Evolutionary conservation across 2,113 vertebrate genomes (phyloP).

Genomic region (Canis aureus): DNA sequence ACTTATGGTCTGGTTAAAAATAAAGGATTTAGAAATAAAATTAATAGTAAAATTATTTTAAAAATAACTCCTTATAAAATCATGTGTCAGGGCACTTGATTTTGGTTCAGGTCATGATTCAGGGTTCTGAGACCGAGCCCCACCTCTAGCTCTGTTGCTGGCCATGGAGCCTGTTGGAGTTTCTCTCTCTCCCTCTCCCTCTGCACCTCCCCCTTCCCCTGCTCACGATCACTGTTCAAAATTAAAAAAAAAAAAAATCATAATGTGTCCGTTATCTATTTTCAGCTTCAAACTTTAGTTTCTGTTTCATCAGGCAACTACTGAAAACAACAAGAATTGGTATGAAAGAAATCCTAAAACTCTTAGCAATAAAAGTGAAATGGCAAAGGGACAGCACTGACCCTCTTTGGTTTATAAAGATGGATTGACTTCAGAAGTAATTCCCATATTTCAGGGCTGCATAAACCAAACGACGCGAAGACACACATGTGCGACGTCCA

Average conservation of each 20-base stretch:
- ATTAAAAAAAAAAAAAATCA: background rate
- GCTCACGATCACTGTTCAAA: background rate
- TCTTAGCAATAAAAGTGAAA: background rate
- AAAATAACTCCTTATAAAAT: slow-evolving; percentile 36
- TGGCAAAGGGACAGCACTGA: slow-evolving; percentile 69
- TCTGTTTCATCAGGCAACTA: background rate
- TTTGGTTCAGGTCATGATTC: background rate
- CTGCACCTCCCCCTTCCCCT: background rate
- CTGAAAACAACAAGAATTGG: background rate
- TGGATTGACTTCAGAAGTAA: slow-evolving; percentile 87
- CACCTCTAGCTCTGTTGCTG: accelerated
- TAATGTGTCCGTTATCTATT: background rate
- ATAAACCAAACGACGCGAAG: slow-evolving; percentile 94
- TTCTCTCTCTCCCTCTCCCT: background rate
- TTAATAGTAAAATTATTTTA: background rate
- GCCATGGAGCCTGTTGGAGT: background rate
- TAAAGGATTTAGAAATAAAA: background rate
- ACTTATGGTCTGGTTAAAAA: background rate
- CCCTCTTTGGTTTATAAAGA: slow-evolving; percentile 88
- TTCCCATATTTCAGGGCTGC: slow-evolving; percentile 93
- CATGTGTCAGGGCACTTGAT: background rate
- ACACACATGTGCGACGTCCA: slow-evolving; percentile 99
- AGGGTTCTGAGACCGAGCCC: background rate
- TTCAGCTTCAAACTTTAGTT: slow-evolving; percentile 10
- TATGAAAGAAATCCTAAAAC: background rate